Percentiles rank a stretch among this genome's conserved stretches.
Conservation (phyloP, 1,140 invertebrate species). For the Bombus vancouverensis region DNA sequence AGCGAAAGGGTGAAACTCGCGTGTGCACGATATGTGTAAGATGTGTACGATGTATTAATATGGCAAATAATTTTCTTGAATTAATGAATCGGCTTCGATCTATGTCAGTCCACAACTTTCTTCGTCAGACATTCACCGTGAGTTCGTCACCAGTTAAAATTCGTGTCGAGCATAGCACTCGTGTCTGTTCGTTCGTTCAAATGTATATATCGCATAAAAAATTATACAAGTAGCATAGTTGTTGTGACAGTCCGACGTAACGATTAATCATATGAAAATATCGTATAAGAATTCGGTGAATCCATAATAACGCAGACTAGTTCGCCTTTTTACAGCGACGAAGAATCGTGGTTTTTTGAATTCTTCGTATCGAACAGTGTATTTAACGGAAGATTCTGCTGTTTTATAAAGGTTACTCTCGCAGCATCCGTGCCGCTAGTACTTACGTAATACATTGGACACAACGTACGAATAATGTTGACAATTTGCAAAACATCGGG, state of each 20-base stretch:
- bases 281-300: neutral
- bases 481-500: no score
- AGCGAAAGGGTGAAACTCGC: neutral
- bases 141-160: neutral
- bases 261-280: neutral
- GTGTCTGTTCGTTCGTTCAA: neutral
- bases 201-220: neutral
- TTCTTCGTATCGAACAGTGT: neutral
- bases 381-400: neutral
- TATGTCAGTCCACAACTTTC: neutral
- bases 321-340: no score
- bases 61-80: neutral
- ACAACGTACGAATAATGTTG: neutral
- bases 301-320: no score
- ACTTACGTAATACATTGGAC: neutral
- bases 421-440: slow-evolving; percentile 31
- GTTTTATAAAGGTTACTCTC: neutral
- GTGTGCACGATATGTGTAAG: neutral
- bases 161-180: neutral
- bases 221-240: no score
- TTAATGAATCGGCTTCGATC: neutral
- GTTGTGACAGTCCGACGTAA: neutral
- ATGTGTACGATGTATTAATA: neutral
- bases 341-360: neutral
- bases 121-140: slow-evolving; percentile 7